Conservation (phyloP, 2,797 vertebrate species). For the Varecia variegata region DNA sequence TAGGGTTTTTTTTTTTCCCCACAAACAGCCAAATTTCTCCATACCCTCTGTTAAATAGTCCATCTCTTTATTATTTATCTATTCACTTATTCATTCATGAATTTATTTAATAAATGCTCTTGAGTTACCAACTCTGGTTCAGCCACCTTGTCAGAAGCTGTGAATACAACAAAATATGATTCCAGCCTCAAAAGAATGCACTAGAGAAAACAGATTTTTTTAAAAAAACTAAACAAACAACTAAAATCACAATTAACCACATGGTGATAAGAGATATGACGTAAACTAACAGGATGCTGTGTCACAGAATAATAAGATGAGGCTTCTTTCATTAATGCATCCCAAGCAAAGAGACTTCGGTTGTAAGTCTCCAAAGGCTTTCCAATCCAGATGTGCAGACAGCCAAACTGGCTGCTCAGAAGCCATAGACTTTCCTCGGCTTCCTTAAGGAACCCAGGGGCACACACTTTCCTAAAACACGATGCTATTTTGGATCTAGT, state of each 20-base stretch:
- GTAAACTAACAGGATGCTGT: not conserved
- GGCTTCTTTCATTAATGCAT: not conserved
- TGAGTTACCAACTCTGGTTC: not conserved
- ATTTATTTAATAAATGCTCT: not conserved
- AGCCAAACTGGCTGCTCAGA: not conserved
- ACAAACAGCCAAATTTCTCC: not conserved
- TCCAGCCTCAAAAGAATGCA: not conserved
- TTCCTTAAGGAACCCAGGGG: not conserved
- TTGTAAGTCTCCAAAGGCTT: not conserved
- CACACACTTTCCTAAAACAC: not conserved
- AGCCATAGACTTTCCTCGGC: not conserved
- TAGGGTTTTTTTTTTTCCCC: not conserved
- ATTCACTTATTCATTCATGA: not conserved
- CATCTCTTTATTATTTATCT: not conserved
- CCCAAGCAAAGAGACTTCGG: not conserved
- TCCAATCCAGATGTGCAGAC: not conserved
- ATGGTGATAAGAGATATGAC: not conserved
- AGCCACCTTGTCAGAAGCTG: not conserved
- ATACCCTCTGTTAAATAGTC: not conserved
- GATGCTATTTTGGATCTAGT: not conserved
- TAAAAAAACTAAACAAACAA: not conserved
- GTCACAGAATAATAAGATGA: not conserved
- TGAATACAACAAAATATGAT: not conserved
- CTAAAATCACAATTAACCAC: not conserved
- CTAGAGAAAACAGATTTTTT: not conserved